Conservation (phyloP, 2,113 vertebrate genomes). For the Eleginops maclovinus region DNA sequence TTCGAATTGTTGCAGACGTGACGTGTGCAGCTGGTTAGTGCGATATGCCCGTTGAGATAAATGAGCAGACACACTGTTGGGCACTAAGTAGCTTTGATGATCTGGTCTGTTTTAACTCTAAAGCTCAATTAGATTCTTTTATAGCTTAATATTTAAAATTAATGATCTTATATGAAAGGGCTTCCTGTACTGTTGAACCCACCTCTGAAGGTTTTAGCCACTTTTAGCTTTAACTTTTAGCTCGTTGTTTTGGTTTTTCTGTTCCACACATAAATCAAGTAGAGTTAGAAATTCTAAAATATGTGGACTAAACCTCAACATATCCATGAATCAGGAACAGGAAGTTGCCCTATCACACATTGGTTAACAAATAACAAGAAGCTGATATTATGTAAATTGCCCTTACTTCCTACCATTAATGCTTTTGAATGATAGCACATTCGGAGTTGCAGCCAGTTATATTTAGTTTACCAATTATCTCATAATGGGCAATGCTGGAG, state of each 20-base stretch:
- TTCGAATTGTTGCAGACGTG: conserved; percentile 27
- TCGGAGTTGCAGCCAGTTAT: conserved; percentile 13
- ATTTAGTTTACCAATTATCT: conserved; percentile 48
- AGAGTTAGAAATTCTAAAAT: neutral
- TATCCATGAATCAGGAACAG: neutral
- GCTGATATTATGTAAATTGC: neutral
- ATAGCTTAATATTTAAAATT: neutral
- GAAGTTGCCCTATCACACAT: neutral
- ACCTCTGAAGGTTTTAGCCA: neutral
- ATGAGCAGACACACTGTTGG: conserved; percentile 1
- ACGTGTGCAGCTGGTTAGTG: conserved; percentile 2
- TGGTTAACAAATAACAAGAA: neutral
- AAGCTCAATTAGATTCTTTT: neutral
- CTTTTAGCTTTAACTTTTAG: conserved; percentile 11
- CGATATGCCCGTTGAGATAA: neutral
- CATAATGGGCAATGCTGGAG: conserved; percentile 21
- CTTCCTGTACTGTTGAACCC: neutral
- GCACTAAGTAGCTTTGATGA: neutral
- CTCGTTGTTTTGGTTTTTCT: neutral
- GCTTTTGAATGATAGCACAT: neutral
- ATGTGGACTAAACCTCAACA: neutral
- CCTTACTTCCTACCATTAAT: conserved; percentile 5
- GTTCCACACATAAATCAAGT: neutral
- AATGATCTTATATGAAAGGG: neutral
- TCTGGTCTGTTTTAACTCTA: neutral